Evolutionary conservation across 2,888 invertebrate species (phyloP).

Genomic region (Fissipunctia ypsillon): DNA sequence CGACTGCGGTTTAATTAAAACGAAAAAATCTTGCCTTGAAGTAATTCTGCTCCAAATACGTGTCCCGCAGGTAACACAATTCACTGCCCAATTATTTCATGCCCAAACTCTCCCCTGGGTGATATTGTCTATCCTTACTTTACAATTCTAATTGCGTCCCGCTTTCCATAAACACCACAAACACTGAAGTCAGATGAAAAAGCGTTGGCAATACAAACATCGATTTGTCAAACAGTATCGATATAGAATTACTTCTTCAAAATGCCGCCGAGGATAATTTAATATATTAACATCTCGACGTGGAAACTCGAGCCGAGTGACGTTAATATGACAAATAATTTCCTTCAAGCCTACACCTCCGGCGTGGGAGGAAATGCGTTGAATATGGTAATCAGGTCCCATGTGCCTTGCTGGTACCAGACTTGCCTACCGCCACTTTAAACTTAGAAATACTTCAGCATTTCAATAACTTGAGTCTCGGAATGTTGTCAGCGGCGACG

Average conservation of each 20-base stretch:
- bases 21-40: conserved; percentile 69
- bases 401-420: conserved; percentile 77
- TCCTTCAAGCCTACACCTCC: conserved; percentile 85
- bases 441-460: conserved; percentile 80
- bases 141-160: conserved; percentile 41
- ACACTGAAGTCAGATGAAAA: conserved; percentile 60
- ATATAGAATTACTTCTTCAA: conserved; percentile 74
- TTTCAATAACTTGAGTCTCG: conserved; percentile 68
- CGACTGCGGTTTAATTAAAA: conserved; percentile 85
- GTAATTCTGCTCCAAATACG: conserved; percentile 47
- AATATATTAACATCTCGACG: conserved; percentile 85
- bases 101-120: conserved; percentile 38
- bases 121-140: conserved; percentile 42
- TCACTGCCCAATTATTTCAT: conserved; percentile 43
- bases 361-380: conserved; percentile 81
- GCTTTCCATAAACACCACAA: conserved; percentile 63
- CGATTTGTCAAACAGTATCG: conserved; percentile 70
- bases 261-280: conserved; percentile 82
- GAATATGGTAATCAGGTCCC: conserved; percentile 89
- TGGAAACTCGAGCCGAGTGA: conserved; percentile 83
- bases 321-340: conserved; percentile 90
- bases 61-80: conserved; percentile 49
- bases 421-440: conserved; percentile 76
- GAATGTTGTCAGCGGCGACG: conserved; percentile 48
- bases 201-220: conserved; percentile 62